phyloP scores from a whole-genome alignment of 1,140 invertebrate species.

The Zaprionus inermis region DNA sequence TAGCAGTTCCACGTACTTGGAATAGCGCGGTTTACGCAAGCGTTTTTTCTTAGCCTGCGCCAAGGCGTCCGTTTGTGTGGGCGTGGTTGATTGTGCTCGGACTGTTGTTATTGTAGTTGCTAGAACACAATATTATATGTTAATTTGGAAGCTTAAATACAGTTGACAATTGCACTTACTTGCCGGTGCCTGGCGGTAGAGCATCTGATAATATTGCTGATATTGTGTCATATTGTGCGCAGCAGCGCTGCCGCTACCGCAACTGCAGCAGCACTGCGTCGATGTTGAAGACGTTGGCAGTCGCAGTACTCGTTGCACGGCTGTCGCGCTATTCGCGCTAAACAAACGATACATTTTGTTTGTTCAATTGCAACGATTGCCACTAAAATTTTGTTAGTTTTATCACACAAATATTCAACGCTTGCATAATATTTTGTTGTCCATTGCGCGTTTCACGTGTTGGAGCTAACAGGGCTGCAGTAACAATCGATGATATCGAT shows the following conservation, averaged over 20 bases:
- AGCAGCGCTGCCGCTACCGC: conserved; percentile 30
- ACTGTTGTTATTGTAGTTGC: conserved; percentile 15
- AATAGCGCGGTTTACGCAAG: conserved; percentile 69
- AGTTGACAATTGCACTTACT: conserved; percentile 42
- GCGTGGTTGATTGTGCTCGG: conserved; percentile 64
- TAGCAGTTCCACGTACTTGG: conserved; percentile 78
- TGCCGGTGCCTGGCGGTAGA: conserved; percentile 65
- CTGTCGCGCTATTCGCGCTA: conserved; percentile 50
- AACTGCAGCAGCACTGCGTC: conserved; percentile 52
- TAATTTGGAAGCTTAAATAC: background rate
- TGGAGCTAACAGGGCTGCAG: conserved; percentile 30
- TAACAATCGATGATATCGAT: conserved; percentile 20
- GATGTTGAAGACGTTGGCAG: conserved; percentile 46
- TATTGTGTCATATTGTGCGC: conserved; percentile 62
- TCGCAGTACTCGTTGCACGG: conserved; percentile 52
- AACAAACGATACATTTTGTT: conserved; percentile 71
- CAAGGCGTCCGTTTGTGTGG: conserved; percentile 61
- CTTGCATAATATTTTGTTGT: conserved; percentile 55
- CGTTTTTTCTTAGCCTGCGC: conserved; percentile 65
- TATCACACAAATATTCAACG: conserved; percentile 31
- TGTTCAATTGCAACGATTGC: conserved; percentile 31
- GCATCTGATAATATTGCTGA: conserved; percentile 79
- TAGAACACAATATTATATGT: conserved; percentile 6
- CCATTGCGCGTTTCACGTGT: conserved; percentile 56
- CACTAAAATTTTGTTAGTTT: conserved; percentile 30